These are phyloP conservation scores for Cryptocephalus primarius DNA, from an alignment of 2,888 invertebrate species.

Conservation along the genomic window DNA sequence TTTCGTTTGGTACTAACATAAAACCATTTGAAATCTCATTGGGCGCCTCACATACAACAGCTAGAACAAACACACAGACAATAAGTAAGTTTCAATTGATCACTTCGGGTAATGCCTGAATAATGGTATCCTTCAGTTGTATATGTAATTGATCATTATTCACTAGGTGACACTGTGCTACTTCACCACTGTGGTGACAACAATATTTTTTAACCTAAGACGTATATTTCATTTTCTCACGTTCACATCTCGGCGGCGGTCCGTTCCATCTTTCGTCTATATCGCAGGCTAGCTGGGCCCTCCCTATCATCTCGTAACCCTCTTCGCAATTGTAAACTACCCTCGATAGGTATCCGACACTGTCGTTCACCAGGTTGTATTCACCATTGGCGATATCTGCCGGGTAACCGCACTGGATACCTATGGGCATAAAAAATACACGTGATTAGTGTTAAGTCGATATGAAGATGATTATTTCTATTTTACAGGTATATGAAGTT, in stretches of 20 bases:
- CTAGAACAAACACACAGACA: slow-evolving; percentile 32
- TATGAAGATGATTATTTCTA: no score
- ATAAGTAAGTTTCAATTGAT: not conserved
- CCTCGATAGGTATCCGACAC: slow-evolving; percentile 75
- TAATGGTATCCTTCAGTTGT: no score
- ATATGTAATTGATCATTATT: not conserved
- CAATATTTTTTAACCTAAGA: no score
- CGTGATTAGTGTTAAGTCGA: not conserved
- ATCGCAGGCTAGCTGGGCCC: slow-evolving; percentile 76
- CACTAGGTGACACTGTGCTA: not conserved
- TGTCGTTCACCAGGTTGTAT: slow-evolving; percentile 72
- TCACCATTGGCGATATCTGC: slow-evolving; percentile 76
- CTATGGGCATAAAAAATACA: slow-evolving; percentile 36
- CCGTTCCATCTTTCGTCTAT: slow-evolving; percentile 91
- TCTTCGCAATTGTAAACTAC: slow-evolving; percentile 75
- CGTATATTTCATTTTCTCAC: no score
- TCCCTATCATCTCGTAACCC: slow-evolving; percentile 77
- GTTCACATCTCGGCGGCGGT: slow-evolving; percentile 80
- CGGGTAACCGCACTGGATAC: slow-evolving; percentile 82
- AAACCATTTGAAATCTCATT: slow-evolving; percentile 54
- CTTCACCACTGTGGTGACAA: no score
- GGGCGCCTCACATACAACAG: slow-evolving; percentile 62
- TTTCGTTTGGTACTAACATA: slow-evolving; percentile 44
- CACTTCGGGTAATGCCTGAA: no score
- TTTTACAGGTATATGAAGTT: no score